Evolutionary conservation across 2,113 vertebrate genomes (phyloP), one percentile per base, ranked within the genome.

Genomic region (Laticauda laticaudata): DNA sequence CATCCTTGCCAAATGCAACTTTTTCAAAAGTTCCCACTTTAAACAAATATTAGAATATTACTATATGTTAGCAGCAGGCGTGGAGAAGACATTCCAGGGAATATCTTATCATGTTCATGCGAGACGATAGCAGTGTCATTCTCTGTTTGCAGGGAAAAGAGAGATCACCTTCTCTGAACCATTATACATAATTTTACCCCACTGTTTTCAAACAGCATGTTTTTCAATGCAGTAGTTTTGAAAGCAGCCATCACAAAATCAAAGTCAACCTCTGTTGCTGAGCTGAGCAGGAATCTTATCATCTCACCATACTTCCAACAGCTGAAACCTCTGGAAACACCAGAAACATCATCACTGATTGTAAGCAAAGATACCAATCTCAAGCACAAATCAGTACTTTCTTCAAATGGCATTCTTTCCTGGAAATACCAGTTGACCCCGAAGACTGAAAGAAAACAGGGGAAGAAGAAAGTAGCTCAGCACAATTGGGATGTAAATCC

Each of bases 401-500:
- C 89, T 90, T 93, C 87, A 75, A 91, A 90, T 86, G 94, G 91
- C 89, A 61, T 0, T 3, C 86, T 26, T 93, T 94, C 90, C 81
- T 48, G 29, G 85, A 94, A 92, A 85, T 61, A 39, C 6, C 59
- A 92, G 91, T 94, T 95, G 92, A 90, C 94, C 51, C 90, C 87
- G 94, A 95, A 86, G 95, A 94, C 86, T 95, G 93, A 96, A 5
- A 94, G 91, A 94, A 95, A 94, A 45, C 11, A 8, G 43, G 45
- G 29, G n/a, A 85, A 29, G 23, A 85, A 29, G 88, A 93, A 0
- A 95, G 96, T 92, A 97, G 92, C 92, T 95, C 87, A 88, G 5
- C 88, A 93, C 92, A 45, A 45, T 92, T 94, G 88, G 92, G 87
- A 95, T 92, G 93, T 91, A 90, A 87, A 87, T 96, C 93, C 95